Conservation (phyloP, 1,140 invertebrate species). For the Geopemphigus sp. region DNA sequence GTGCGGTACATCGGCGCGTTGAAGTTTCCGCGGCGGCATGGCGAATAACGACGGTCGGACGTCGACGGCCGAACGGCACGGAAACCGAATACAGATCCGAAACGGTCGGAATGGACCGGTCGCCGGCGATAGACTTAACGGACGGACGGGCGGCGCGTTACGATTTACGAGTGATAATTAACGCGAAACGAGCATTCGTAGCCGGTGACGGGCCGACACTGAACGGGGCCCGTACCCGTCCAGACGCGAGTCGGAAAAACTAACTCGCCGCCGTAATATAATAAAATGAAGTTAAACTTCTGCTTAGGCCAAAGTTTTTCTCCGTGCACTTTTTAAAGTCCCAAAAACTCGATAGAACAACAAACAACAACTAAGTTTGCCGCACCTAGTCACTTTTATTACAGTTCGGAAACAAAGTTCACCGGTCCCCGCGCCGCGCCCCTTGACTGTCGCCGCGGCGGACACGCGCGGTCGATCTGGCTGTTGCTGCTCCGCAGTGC, state of each 20-base stretch:
- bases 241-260: constrained; percentile 22
- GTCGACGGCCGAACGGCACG: neutral
- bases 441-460: neutral
- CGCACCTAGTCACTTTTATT: constrained; percentile 48
- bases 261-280: neutral
- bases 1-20: constrained; percentile 5
- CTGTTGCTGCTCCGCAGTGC: too few species aligned
- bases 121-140: too few species aligned
- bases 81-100: too few species aligned
- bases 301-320: constrained; percentile 44
- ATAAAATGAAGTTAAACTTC: constrained; percentile 24
- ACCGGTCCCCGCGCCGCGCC: constrained; percentile 3
- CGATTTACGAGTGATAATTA: neutral
- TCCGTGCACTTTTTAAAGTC: constrained; percentile 44
- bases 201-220: constrained; percentile 30
- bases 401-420: constrained; percentile 49
- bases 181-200: too few species aligned
- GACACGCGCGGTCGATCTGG: too few species aligned
- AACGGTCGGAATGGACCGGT: too few species aligned
- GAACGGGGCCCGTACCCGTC: neutral
- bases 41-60: neutral
- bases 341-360: constrained; percentile 47
- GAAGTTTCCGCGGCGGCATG: constrained; percentile 45
- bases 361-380: constrained; percentile 49
- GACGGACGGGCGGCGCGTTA: too few species aligned